Conservation (phyloP, 2,888 invertebrate genomes). For the Stomorhina lunata region DNA sequence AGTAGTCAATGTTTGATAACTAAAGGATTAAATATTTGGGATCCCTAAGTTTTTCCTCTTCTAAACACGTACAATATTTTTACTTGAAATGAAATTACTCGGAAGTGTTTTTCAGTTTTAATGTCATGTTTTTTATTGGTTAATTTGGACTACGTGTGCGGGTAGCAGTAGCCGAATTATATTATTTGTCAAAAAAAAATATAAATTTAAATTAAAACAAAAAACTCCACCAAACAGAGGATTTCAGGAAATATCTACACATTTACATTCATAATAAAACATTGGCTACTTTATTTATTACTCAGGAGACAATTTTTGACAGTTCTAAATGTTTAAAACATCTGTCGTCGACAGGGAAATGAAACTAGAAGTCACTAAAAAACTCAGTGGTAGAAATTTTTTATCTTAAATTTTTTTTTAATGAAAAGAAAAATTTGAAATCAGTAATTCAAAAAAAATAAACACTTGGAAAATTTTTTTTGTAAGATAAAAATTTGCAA, state of each 20-base stretch:
- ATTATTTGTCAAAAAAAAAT: too few relatives aligned
- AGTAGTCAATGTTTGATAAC: too few relatives aligned
- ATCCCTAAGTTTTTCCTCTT: background rate
- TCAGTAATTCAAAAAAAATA: background rate
- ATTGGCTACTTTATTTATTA: too few relatives aligned
- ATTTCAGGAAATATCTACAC: slow-evolving; percentile 14
- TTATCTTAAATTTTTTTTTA: too few relatives aligned
- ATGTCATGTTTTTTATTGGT: slow-evolving; percentile 55
- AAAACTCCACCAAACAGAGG: background rate
- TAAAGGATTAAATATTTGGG: slow-evolving; percentile 18
- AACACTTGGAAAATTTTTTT: background rate
- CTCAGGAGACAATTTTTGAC: too few relatives aligned
- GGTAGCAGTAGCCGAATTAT: too few relatives aligned
- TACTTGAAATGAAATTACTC: slow-evolving; percentile 31
- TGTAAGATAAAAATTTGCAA: background rate
- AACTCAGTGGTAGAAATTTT: too few relatives aligned
- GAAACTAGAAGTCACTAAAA: too few relatives aligned
- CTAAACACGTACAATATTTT: slow-evolving; percentile 46
- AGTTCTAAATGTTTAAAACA: too few relatives aligned
- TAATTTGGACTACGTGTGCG: slow-evolving; percentile 40
- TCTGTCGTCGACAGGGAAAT: too few relatives aligned
- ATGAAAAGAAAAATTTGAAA: too few relatives aligned
- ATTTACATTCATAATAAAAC: background rate
- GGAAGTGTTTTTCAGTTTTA: slow-evolving; percentile 53
- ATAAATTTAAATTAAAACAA: background rate